A percentile compares a stretch with the other conserved stretches of the same genome.
phyloP scores from a whole-genome alignment of 2,113 vertebrate genomes.

The Pelecanus crispus region DNA sequence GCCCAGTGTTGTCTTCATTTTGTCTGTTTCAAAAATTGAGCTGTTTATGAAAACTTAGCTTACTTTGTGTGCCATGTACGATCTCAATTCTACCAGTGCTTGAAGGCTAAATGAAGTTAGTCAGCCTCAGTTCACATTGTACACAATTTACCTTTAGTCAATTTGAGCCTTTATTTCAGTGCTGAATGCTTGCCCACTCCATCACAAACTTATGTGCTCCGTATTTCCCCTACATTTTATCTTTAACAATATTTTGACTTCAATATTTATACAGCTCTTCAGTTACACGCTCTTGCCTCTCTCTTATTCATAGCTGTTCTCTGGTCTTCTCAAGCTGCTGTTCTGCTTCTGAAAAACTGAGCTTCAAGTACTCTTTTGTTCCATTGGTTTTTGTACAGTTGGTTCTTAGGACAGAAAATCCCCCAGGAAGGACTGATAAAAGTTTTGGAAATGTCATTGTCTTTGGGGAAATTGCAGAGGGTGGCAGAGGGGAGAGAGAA shows the following conservation, averaged over 20 bases:
- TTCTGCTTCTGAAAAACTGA: neutral
- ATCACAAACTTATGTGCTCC: neutral
- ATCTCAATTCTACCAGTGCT: neutral
- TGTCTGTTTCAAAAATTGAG: neutral
- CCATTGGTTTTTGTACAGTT: neutral
- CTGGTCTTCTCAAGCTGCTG: neutral
- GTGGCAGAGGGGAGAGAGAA: neutral
- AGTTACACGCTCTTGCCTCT: neutral
- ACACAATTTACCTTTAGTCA: too few species aligned
- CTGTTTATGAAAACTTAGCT: neutral
- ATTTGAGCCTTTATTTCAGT: neutral
- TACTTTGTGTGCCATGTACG: neutral
- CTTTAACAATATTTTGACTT: neutral
- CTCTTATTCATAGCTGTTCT: neutral
- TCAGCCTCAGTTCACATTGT: neutral
- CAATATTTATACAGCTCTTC: neutral
- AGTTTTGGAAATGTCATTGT: neutral
- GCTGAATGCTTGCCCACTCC: neutral
- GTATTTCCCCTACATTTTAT: neutral
- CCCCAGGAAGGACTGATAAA: neutral
- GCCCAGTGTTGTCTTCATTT: neutral
- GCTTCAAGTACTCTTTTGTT: neutral
- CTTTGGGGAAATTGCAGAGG: neutral
- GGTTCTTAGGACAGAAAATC: neutral
- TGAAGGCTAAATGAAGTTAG: neutral